phyloP scores from a whole-genome alignment of 2,797 vertebrate species.

The Halcyon leucocephala region DNA sequence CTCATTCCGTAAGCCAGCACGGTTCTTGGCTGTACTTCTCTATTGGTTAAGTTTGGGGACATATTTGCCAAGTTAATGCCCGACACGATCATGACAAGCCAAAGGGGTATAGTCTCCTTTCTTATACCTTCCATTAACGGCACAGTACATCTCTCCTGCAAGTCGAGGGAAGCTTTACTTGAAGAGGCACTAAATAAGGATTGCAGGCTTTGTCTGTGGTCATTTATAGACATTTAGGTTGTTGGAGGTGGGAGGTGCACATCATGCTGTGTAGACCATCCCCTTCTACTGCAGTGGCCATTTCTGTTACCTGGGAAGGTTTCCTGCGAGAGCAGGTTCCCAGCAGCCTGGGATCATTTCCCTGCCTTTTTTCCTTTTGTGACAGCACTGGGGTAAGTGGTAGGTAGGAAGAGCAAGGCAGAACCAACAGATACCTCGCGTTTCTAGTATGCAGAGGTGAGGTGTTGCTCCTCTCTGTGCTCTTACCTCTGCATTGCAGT shows the following conservation, averaged over 20 bases:
- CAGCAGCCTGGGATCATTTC: neutral
- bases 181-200: neutral
- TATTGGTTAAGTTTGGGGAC: neutral
- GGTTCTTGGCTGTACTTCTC: conserved; percentile 36
- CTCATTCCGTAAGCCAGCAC: neutral
- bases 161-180: neutral
- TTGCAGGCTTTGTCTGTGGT: neutral
- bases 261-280: neutral
- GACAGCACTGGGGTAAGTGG: neutral
- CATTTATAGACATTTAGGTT: neutral
- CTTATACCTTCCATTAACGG: neutral
- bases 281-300: neutral
- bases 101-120: neutral
- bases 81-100: neutral
- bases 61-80: neutral
- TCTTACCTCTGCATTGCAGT: neutral
- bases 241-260: neutral
- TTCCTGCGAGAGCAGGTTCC: neutral
- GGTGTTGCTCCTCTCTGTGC: neutral
- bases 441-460: neutral
- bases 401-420: neutral
- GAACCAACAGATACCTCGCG: neutral
- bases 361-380: neutral
- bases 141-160: neutral
- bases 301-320: neutral